phyloP scores from a whole-genome alignment of 1,140 invertebrate genomes.

The Cotesia vestalis region DNA sequence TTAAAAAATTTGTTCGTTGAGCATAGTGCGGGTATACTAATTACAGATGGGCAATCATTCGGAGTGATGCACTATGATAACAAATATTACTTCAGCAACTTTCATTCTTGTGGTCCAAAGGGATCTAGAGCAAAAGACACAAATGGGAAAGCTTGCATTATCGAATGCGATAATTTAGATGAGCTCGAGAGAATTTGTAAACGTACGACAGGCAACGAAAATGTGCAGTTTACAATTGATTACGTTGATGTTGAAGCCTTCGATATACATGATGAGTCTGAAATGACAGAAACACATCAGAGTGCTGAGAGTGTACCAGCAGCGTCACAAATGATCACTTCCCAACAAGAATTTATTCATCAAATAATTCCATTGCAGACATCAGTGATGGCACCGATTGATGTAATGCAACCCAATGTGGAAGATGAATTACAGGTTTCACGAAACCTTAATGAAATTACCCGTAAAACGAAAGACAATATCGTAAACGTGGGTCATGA shows the following conservation, averaged over 20 bases:
- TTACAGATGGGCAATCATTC: not conserved
- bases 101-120: conserved; percentile 18
- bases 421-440: conserved; percentile 51
- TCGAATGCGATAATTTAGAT: conserved; percentile 14
- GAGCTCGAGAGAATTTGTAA: not conserved
- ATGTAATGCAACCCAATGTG: conserved; percentile 49
- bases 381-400: conserved; percentile 49
- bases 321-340: not conserved
- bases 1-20: not conserved
- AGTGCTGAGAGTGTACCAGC: not conserved
- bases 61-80: not conserved
- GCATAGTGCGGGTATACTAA: conserved; percentile 14
- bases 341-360: not conserved
- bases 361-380: conserved; percentile 45
- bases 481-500: conserved; percentile 53
- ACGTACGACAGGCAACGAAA: not conserved
- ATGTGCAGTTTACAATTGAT: not conserved
- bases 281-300: not conserved
- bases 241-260: not conserved
- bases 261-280: not conserved
- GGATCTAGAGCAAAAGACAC: not conserved
- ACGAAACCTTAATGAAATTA: conserved; percentile 50
- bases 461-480: conserved; percentile 52
- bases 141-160: conserved; percentile 17
- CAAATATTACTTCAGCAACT: conserved; percentile 25